Base-by-base conservation (phyloP, 2,888 invertebrate species). In the Polietes domitor region DNA sequence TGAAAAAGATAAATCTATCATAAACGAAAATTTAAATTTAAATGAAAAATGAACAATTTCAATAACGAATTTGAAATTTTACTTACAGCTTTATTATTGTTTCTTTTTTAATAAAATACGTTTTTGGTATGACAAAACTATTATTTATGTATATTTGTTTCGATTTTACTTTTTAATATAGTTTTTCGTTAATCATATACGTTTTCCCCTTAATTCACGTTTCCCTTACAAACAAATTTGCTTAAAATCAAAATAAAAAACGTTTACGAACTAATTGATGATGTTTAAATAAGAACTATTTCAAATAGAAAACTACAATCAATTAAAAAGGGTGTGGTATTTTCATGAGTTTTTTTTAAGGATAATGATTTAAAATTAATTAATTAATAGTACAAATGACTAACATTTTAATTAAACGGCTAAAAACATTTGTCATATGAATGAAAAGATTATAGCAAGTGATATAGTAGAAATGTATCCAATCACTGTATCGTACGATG, bases 101-200 rank as follows among this genome's bases (percentile, higher is more conserved):
- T 24, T 5, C 37, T 4, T 21, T 9, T 21, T 41, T 21, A 83
- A 78, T 81, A 83, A 85, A 82, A 79, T 70, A 63, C 3, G 10
- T 3, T 82, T 87, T 87, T 86, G 84, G 87, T 87, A 87, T 87
- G 87, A 87, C 86, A 87, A 87, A 87, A 85, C 87, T 87, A 85
- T 86, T 86, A 71, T 50, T 79, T 82, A 78, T 82, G 79, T 82
- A 83, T 85, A 77, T 83, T 80, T 82, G 76, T 79, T 85, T 79
- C 80, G 28, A 41, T 19, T 41, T 78, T 70, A 61, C 65, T 76
- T 84, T 65, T 81, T 79, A 65, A 70, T 80, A 77, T 79, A 84
- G 75, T 81, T 76, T 68, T 78, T 79, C 55, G 63, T 78, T 81
- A 78, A 63, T 81, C 73, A 77, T 77, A 71, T 68, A 83, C 15